These are phyloP conservation scores for Pristionchus entomophagus DNA, from an alignment of 2,888 invertebrate species.

Conservation along the genomic window DNA sequence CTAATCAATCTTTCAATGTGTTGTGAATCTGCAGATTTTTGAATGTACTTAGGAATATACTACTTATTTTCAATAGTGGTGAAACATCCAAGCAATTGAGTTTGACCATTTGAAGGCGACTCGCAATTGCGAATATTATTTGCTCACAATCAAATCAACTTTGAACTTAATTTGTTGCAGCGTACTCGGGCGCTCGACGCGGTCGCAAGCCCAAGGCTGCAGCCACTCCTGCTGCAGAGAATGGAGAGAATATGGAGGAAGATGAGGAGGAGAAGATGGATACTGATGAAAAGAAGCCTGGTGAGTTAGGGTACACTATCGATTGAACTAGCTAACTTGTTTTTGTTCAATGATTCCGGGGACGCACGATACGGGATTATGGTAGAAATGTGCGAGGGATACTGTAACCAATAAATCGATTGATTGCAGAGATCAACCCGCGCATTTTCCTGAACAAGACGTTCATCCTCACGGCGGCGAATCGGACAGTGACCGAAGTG, in stretches of 20 bases:
- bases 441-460: constrained; percentile 59
- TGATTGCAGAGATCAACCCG: not conserved
- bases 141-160: not conserved
- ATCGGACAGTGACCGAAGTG: constrained; percentile 52
- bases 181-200: not conserved
- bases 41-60: too few relatives aligned
- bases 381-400: not conserved
- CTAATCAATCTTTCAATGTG: too few relatives aligned
- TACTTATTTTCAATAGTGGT: too few relatives aligned
- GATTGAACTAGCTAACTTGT: not conserved
- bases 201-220: constrained; percentile 40
- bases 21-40: too few relatives aligned
- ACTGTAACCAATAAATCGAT: too few relatives aligned
- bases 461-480: constrained; percentile 74
- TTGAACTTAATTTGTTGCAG: not conserved
- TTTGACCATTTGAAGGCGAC: not conserved
- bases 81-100: too few relatives aligned
- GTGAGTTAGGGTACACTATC: constrained; percentile 15
- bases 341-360: too few relatives aligned
- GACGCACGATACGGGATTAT: too few relatives aligned
- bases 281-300: not conserved
- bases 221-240: not conserved
- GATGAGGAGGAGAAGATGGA: constrained; percentile 2
- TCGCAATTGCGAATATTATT: not conserved
- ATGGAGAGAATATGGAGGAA: not conserved